Conservation (phyloP, 1,140 invertebrate species). For the Pteromalus puparum region DNA sequence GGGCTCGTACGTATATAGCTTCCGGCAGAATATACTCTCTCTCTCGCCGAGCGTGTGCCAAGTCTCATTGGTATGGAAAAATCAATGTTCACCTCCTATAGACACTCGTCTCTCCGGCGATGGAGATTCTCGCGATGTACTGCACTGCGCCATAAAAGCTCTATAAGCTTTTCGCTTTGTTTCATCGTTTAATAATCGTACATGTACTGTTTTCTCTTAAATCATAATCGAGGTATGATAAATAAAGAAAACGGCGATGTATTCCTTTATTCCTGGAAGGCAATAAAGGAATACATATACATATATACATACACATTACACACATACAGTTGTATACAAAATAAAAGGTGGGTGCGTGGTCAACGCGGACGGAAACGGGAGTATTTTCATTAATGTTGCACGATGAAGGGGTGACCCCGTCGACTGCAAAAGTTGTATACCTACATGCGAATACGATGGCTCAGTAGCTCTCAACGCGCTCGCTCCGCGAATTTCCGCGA, state of each 20-base stretch:
- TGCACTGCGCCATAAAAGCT: no score
- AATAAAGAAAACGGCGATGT: background rate
- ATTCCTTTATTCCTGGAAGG: background rate
- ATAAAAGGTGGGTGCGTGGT: background rate
- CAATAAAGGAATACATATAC: no score
- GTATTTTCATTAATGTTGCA: background rate
- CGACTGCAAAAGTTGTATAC: background rate
- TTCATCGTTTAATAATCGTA: background rate
- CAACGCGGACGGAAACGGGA: background rate
- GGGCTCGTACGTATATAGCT: background rate
- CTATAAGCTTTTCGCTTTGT: no score
- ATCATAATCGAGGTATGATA: no score
- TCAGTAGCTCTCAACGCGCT: conserved; percentile 22
- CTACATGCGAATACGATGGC: background rate
- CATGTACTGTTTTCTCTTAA: no score
- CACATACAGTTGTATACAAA: no score
- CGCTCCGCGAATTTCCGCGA: no score
- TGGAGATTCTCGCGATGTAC: no score
- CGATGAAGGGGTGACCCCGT: background rate
- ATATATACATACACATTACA: no score
- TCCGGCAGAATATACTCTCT: conserved; percentile 7
- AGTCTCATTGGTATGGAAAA: conserved; percentile 33
- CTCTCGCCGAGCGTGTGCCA: background rate
- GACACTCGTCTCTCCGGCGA: no score
- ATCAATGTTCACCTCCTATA: conserved; percentile 31